A percentile compares a stretch with the other conserved stretches of the same genome.
phyloP scores from a whole-genome alignment of 2,888 invertebrate species.

The Cataglyphis cursor region DNA sequence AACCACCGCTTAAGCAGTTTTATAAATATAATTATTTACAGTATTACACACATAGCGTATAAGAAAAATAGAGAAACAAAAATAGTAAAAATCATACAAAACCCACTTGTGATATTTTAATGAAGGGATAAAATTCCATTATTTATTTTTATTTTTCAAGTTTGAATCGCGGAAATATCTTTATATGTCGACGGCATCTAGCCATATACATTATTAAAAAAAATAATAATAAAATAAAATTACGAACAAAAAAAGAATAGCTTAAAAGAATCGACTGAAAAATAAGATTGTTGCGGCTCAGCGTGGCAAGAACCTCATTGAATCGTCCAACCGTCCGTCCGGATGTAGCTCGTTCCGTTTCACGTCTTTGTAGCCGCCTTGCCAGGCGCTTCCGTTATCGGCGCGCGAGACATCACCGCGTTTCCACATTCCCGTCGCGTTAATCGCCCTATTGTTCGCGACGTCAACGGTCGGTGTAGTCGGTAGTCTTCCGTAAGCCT shows the following conservation, averaged over 20 bases:
- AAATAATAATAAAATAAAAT: background rate
- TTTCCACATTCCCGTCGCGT: constrained; percentile 70
- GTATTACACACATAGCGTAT: background rate
- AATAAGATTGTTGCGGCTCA: constrained; percentile 6
- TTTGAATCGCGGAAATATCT: background rate
- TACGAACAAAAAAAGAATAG: constrained; percentile 26
- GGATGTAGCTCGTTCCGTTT: constrained; percentile 31
- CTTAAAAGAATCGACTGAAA: background rate
- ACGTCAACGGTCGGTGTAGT: constrained; percentile 65
- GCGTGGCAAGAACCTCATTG: constrained; percentile 50
- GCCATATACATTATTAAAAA: background rate
- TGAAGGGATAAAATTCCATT: background rate
- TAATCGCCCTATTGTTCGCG: constrained; percentile 75
- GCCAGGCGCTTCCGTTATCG: constrained; percentile 71
- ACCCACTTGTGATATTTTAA: background rate
- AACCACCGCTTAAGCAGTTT: background rate
- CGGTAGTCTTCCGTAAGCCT: constrained; percentile 70
- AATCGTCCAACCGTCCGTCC: constrained; percentile 27
- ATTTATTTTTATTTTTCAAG: background rate
- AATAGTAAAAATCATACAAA: background rate
- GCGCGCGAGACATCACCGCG: constrained; percentile 63
- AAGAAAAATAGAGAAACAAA: background rate
- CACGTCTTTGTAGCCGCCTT: constrained; percentile 45
- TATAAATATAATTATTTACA: background rate
- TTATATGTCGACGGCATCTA: background rate